Conservation (phyloP, 2,888 invertebrate genomes). For the Zeuzera pyrina region DNA sequence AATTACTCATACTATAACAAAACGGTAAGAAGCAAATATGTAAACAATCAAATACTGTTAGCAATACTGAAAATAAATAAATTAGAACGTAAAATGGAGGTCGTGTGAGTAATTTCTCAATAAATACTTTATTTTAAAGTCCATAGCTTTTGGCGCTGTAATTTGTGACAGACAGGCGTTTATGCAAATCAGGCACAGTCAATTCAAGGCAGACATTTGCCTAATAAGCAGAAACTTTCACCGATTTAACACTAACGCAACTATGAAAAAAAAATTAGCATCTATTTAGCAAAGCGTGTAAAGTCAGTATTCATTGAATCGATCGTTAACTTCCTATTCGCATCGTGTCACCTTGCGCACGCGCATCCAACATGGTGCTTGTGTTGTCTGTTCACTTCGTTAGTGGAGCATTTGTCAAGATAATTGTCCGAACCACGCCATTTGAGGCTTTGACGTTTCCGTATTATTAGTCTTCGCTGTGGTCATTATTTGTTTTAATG, state of each 20-base stretch:
- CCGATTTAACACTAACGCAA: slow-evolving; percentile 16
- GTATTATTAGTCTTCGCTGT: too few species aligned
- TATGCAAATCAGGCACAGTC: too few species aligned
- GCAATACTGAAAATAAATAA: too few species aligned
- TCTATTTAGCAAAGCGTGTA: slow-evolving; percentile 34
- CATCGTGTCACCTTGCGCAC: slow-evolving; percentile 35
- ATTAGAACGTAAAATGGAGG: too few species aligned
- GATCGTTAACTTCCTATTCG: slow-evolving; percentile 54
- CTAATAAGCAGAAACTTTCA: slow-evolving; percentile 37
- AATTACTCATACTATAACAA: too few species aligned
- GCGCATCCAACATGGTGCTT: slow-evolving; percentile 37
- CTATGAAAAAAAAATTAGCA: slow-evolving; percentile 30
- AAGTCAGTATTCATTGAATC: slow-evolving; percentile 32
- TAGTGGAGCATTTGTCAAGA: slow-evolving; percentile 63
- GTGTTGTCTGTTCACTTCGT: slow-evolving; percentile 46
- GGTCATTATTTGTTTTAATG: slow-evolving; percentile 1
- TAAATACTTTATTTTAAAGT: too few species aligned
- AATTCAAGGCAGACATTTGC: too few species aligned
- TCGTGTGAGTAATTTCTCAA: too few species aligned
- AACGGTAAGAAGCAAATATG: too few species aligned
- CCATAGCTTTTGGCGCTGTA: too few species aligned
- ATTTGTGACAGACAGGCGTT: too few species aligned
- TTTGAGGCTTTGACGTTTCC: slow-evolving; percentile 51
- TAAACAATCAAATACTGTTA: too few species aligned
- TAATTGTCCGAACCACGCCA: slow-evolving; percentile 51